phyloP scores from a whole-genome alignment of 2,797 vertebrate species.

The Mycteria americana region DNA sequence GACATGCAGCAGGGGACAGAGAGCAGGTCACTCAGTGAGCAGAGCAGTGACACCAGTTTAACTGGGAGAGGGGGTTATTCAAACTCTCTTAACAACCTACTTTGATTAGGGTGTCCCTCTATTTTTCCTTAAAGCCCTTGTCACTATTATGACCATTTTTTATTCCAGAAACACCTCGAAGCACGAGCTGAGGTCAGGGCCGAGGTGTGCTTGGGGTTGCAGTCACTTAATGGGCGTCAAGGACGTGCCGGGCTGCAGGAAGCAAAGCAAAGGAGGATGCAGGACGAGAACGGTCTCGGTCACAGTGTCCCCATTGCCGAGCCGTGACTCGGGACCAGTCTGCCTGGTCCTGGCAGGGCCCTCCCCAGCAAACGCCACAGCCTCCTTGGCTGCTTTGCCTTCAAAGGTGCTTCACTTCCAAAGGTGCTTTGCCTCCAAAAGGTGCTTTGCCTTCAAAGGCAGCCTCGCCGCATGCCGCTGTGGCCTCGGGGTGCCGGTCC shows the following conservation, averaged over 20 bases:
- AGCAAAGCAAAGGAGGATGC: neutral
- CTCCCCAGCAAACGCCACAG: neutral
- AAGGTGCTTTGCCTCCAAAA: constrained; percentile 5
- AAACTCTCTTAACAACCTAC: neutral
- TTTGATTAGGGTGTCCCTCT: neutral
- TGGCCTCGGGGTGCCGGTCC: neutral
- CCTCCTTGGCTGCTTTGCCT: neutral
- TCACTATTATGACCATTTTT: neutral
- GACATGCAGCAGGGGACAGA: neutral
- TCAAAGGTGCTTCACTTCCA: constrained; percentile 27
- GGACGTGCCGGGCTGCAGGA: neutral
- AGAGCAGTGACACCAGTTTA: neutral
- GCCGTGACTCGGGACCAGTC: neutral
- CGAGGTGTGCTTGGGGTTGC: neutral
- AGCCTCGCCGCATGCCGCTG: neutral
- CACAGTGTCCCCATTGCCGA: neutral
- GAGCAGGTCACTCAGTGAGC: neutral
- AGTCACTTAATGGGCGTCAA: accelerated
- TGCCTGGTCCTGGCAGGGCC: neutral
- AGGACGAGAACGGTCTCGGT: neutral
- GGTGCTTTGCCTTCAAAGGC: neutral
- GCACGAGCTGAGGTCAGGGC: neutral
- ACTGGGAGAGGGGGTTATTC: neutral
- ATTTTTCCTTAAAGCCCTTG: neutral
- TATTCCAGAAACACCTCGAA: neutral